phyloP scores from a whole-genome alignment of 1,140 invertebrate species.

The Metopolophium dirhodum region DNA sequence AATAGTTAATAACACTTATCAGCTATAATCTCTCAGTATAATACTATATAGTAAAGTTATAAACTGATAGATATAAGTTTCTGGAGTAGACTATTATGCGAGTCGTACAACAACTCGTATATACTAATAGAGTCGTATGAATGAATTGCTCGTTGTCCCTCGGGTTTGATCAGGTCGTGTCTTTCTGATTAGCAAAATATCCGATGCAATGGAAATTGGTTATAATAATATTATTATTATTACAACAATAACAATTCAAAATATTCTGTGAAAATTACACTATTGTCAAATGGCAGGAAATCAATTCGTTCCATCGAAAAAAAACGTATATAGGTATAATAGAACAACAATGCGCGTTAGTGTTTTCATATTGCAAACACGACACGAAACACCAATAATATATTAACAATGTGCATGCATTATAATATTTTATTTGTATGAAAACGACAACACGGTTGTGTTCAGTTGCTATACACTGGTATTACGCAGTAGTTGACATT shows the following conservation, averaged over 20 bases:
- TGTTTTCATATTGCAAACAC: neutral
- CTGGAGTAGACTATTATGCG: neutral
- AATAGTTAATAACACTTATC: neutral
- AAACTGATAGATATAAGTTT: neutral
- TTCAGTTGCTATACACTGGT: neutral
- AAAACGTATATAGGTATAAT: too few species aligned
- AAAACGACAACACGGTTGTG: neutral
- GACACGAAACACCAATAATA: too few species aligned
- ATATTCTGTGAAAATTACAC: neutral
- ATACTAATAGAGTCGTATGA: neutral
- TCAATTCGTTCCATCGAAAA: neutral
- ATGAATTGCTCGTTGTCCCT: neutral
- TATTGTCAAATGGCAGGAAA: neutral
- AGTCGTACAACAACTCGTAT: neutral
- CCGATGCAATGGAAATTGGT: neutral
- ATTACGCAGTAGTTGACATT: neutral
- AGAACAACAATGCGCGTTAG: neutral
- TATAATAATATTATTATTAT: neutral
- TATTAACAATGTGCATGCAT: neutral
- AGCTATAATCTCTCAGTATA: neutral
- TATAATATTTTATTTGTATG: neutral
- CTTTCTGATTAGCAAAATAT: neutral
- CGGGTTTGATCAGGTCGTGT: neutral
- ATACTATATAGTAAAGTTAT: neutral
- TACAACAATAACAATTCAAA: neutral